Base-by-base conservation (phyloP, 2,888 invertebrate genomes). In the Scaptomyza polygonia region DNA sequence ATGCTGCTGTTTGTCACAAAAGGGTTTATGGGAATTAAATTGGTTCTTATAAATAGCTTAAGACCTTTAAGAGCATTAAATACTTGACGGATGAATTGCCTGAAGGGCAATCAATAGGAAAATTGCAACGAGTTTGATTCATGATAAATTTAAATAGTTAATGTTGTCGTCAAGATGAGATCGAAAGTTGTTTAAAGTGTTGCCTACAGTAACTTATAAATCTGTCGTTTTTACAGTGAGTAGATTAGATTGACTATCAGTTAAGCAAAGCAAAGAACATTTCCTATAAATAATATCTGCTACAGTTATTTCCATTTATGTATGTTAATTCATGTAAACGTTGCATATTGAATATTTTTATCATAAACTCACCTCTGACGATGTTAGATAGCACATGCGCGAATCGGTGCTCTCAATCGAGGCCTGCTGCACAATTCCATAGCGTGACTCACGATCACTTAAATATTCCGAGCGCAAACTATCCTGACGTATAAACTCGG, bases 371-470 rank as follows among this genome's bases (percentile, higher is more conserved):
- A 98, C 97, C 97, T 98, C 98, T 77, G 97, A 98, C 47, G 97
- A 98, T 78, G 98, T 98, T 91, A 98, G 94, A 93, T 98, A 98
- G 93, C 97, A 97, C 86, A 97, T 95, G 87, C 97, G 94, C 77
- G 97, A 97, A 93, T 98, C 98, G 9, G 97, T 97, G 93, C 97
- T 97, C 91, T 98, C 97, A 73, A 98, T 95, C 53, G 97, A 97
- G 45, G 97, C 97, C 92, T 98, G 98, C 92, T 97, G 97, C 84
- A 97, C 96, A 91, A 97, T 97, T 79, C 97, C 97, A 90, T 96
- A 96, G 83, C 96, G 95, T 16, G 96, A 95, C 89, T 97, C 97
- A 72, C 97, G 94, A 92, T 97, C 97, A 90, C 97, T 97, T 92
- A 97, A 94, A 93, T 97, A 97, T 91, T 97, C 97, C 2, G 97